These are phyloP conservation scores for Colostygia pectinataria DNA, from an alignment of 2,888 invertebrate species.

Conservation along the genomic window DNA sequence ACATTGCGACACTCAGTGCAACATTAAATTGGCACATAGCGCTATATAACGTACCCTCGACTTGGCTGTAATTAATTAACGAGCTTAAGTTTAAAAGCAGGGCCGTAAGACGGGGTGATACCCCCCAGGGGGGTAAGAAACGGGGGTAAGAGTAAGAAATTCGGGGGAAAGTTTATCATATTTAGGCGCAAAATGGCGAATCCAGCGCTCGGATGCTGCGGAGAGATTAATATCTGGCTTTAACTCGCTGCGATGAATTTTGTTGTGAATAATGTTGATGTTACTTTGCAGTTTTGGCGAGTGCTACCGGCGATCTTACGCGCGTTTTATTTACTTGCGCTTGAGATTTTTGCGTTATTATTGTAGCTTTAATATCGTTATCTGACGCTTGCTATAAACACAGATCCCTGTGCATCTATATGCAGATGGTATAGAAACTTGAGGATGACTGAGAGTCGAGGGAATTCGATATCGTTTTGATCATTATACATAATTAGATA, in stretches of 20 bases:
- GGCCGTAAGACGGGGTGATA: constrained; percentile 77
- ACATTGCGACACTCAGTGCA: constrained; percentile 51
- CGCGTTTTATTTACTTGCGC: constrained; percentile 7
- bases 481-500: too few species aligned
- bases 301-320: constrained; percentile 26
- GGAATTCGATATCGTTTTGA: too few species aligned
- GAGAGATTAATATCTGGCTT: constrained; percentile 81
- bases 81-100: constrained; percentile 84
- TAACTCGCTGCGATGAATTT: constrained; percentile 79
- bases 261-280: constrained; percentile 73
- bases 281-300: constrained; percentile 64
- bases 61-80: constrained; percentile 84
- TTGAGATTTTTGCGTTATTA: neutral
- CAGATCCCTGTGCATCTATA: too few species aligned
- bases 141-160: constrained; percentile 74
- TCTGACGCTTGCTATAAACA: too few species aligned
- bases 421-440: too few species aligned
- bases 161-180: constrained; percentile 83
- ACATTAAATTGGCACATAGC: constrained; percentile 78
- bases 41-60: constrained; percentile 75
- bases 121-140: constrained; percentile 63
- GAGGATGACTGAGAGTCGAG: too few species aligned
- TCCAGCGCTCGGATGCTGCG: constrained; percentile 78
- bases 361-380: too few species aligned
- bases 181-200: constrained; percentile 83